These are phyloP conservation scores for Sylvicola cinctus DNA, from an alignment of 2,888 invertebrate genomes.

Conservation along the genomic window DNA sequence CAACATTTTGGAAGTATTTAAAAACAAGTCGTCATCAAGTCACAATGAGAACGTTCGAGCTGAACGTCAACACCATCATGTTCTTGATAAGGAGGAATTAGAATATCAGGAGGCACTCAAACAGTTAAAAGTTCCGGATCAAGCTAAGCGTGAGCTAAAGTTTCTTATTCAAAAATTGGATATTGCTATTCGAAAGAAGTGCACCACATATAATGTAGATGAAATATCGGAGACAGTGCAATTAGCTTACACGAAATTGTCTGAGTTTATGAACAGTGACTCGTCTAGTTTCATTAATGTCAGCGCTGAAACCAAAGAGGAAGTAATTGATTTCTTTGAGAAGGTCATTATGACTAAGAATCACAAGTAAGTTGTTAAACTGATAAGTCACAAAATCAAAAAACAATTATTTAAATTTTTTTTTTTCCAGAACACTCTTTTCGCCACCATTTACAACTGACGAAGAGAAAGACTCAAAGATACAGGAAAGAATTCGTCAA, in stretches of 20 bases:
- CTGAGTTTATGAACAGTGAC: constrained; percentile 19
- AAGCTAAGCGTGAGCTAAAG: constrained; percentile 21
- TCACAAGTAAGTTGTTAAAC: constrained; percentile 40
- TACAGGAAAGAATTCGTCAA: constrained; percentile 86
- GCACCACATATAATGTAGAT: constrained; percentile 32
- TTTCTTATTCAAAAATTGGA: constrained; percentile 21
- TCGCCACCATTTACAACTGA: constrained; percentile 77
- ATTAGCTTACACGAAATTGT: constrained; percentile 47
- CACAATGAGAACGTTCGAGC: constrained; percentile 4
- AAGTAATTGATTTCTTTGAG: constrained; percentile 80
- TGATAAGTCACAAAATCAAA: not conserved
- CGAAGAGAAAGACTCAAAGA: constrained; percentile 80
- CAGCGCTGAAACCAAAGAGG: constrained; percentile 47
- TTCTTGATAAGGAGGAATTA: constrained; percentile 6
- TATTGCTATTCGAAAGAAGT: constrained; percentile 17
- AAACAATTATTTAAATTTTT: constrained; percentile 11
- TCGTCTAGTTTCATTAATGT: constrained; percentile 17
- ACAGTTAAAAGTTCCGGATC: constrained; percentile 21
- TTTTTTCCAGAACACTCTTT: constrained; percentile 51
- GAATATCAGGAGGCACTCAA: constrained; percentile 6
- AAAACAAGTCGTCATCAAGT: constrained; percentile 14
- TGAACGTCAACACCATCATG: not conserved
- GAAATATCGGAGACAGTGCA: constrained; percentile 80
- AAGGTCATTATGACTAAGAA: constrained; percentile 80
- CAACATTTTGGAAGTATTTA: constrained; percentile 18